Evolutionary conservation across 2,113 vertebrate species (phyloP).

Genomic region (Macrotus californicus): DNA sequence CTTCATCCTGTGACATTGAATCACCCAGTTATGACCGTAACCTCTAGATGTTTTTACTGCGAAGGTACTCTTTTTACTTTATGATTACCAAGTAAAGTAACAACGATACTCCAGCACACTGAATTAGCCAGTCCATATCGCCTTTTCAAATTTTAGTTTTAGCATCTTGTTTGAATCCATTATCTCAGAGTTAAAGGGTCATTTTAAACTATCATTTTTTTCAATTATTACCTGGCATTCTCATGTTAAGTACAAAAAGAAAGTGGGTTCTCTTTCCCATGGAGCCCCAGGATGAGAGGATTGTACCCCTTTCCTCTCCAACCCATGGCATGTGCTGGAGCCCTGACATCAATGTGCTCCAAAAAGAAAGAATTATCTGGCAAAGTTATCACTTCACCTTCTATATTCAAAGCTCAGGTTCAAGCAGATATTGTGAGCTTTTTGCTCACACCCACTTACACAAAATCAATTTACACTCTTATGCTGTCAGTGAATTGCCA

Average conservation of each 20-base stretch:
- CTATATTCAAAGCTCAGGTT: slow-evolving; percentile 95
- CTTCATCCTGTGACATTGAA: not conserved
- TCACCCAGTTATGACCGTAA: not conserved
- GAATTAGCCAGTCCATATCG: not conserved
- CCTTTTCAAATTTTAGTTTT: not conserved
- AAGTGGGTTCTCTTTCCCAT: not conserved
- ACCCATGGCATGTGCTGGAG: slow-evolving; percentile 84
- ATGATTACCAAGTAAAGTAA: not conserved
- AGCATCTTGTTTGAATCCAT: not conserved
- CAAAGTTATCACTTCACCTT: slow-evolving; percentile 94
- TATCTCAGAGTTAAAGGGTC: not conserved
- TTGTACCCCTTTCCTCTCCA: no score
- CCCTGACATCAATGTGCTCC: slow-evolving; percentile 91
- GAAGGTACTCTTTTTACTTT: not conserved
- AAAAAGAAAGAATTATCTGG: slow-evolving; percentile 91
- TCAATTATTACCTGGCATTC: not conserved
- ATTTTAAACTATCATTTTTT: not conserved
- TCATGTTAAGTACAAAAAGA: not conserved
- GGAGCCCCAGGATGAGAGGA: no score
- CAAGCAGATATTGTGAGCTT: slow-evolving; percentile 96
- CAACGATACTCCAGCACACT: not conserved
- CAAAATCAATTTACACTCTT: slow-evolving; percentile 96
- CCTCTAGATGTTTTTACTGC: not conserved
- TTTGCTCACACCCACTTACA: slow-evolving; percentile 95
- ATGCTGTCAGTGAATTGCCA: slow-evolving; percentile 92